Base-by-base conservation (phyloP, 2,888 invertebrate genomes). In the Sinodicranocentrus sp. region DNA sequence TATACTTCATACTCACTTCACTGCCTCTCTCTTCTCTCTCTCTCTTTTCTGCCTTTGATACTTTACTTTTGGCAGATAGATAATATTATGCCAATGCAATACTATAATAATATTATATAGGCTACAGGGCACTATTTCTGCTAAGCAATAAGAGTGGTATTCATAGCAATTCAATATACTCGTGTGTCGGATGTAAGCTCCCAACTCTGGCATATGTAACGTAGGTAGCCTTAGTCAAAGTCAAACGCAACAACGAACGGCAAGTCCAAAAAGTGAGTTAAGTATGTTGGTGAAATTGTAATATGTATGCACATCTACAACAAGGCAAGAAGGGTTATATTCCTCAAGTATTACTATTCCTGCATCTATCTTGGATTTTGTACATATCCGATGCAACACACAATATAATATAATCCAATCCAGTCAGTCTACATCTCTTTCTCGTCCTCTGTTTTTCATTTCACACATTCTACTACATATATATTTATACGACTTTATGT, bases 41-140 rank as follows among this genome's bases (percentile, higher is more conserved):
- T 70, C 48, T 23, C 44, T 25, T 68, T 23, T 67, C 44, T 44
- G 13, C 44, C 17, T 67, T 44, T 67, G 67, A 67, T 43, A 67
- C 43, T 79, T 79, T 79, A 79, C 43, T 80, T 80, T 82, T 82
- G 82, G 82, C 82, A 82, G 73, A 75, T 67, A 80, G 72, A 80
- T 82, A 82, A 82, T 82, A 79, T 63, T 76, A 79, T 71, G 79
- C 79, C 71, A 79, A 79, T 71, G 70, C 79, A 79, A 70, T 71
- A 52, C n/a, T 21, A 43, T 67, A 26, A 43, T 44, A 67, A 26
- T 23, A 67, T 43, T 44, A 67, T 44, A 67, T 26, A 44, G 44
- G 21, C 67, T 63, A 33, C 63, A 63, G 28, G 28, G 21, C 59
- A 59, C 63, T 33, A n/a, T 33, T 26, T n/a, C 28, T 28, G 15